Percentiles rank a stretch among this genome's conserved stretches.
phyloP scores from a whole-genome alignment of 2,113 vertebrate species.

The Cebidichthys violaceus region DNA sequence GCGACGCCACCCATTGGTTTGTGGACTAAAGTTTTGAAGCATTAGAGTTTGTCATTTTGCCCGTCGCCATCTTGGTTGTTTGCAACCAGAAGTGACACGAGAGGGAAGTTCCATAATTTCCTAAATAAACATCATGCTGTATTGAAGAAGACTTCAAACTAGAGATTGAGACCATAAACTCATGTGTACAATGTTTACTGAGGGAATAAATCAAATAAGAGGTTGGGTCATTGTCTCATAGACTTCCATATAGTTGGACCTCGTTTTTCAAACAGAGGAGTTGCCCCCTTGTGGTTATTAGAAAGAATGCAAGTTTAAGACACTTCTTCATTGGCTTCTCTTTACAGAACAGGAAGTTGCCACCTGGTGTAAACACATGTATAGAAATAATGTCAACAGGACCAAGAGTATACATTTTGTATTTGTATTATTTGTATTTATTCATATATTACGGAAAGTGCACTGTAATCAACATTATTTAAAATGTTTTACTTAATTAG shows the following conservation, averaged over 20 bases:
- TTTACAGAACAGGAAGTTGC: too few species aligned
- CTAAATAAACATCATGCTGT: not conserved
- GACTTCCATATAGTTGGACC: not conserved
- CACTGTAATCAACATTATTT: not conserved
- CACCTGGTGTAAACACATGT: not conserved
- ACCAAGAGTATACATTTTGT: not conserved
- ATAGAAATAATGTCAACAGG: not conserved
- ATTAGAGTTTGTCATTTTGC: not conserved
- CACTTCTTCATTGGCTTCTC: too few species aligned
- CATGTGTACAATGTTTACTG: not conserved
- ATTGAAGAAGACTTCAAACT: not conserved
- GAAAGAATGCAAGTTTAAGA: not conserved
- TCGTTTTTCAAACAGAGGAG: not conserved
- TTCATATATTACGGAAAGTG: not conserved
- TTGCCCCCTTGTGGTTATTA: not conserved
- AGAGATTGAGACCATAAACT: not conserved
- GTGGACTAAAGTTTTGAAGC: not conserved
- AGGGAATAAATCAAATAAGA: not conserved
- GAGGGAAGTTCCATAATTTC: not conserved
- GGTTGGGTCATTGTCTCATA: too few species aligned
- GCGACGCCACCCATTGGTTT: not conserved
- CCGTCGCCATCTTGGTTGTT: not conserved
- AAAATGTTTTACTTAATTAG: not conserved
- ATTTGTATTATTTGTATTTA: not conserved
- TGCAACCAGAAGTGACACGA: too few species aligned